Base-by-base conservation (phyloP, 2,888 invertebrate species). In the Nymphalis urticae region DNA sequence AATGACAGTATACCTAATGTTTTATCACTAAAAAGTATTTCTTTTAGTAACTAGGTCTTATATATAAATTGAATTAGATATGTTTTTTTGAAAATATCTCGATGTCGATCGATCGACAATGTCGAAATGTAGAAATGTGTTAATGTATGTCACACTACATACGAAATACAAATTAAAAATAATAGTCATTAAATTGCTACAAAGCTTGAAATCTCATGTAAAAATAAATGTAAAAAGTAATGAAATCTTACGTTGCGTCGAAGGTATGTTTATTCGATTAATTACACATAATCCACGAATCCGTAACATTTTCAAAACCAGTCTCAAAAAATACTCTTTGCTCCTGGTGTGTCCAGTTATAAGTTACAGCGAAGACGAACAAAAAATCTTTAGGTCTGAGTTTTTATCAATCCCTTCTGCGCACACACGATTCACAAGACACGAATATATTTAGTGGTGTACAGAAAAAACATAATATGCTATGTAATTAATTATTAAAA, bases 241-340 rank as follows among this genome's bases (percentile, higher is more conserved):
- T 54, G 17, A 48, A 63, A n/a, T 10, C 62, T 70, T 67, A 67
- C 66, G 19, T 65, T 68, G 48, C 21, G 51, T 63, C 51, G 60
- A 36, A 10, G 56, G 50, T 13, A 61, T 36, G 58, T 51, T 36
- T 21, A 62, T 56, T 48, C 62, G 63, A 42, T 48, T 69, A 21
- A 48, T 63, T 47, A 69, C 21, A 48, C 51, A 54, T 32, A 58
- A 48, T 48, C 48, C 64, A 36, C 58, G 51, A 62, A 60, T 48
- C 54, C 69, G 59, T 24, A 72, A 62, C 72, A 72, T 72, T 59
- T 64, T 71, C 17, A n/a, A 27, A 42, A 21, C 32, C 17, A 48
- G 47, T 10, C 32, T 17, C 32, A n/a, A 10, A 32, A 56, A n/a
- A 8, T 56, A 60, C 5, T 47, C 16, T 8, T 21, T 56, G 17